These are phyloP conservation scores for Epizoanthus ramosus DNA, from an alignment of 92 coral and sea anemone genomes.

Conservation along the genomic window DNA sequence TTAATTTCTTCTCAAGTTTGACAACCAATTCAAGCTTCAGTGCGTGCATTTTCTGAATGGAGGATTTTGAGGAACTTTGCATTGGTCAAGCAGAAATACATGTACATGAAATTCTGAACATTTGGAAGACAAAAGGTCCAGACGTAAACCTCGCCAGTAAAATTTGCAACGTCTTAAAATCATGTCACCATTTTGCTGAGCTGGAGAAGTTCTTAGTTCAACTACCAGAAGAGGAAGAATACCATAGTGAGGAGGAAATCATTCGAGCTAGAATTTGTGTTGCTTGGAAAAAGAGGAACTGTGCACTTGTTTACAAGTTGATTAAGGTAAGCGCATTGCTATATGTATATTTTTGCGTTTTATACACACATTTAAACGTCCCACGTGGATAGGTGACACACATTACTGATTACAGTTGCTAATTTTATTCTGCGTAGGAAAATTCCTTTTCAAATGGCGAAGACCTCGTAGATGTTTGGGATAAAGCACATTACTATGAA, in stretches of 20 bases:
- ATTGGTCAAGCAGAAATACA: neutral
- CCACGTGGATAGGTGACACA: slow-evolving; percentile 16
- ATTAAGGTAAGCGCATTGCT: slow-evolving; percentile 38
- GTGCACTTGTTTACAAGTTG: slow-evolving; percentile 43
- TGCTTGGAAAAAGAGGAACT: slow-evolving; percentile 44
- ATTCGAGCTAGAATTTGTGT: slow-evolving; percentile 42
- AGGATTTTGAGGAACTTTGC: neutral
- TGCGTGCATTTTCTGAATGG: slow-evolving; percentile 22
- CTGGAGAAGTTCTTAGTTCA: slow-evolving; percentile 43
- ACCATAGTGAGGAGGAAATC: slow-evolving; percentile 25
- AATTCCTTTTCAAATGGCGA: slow-evolving; percentile 57
- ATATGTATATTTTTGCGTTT: neutral
- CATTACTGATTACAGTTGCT: slow-evolving; percentile 1
- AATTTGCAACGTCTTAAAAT: slow-evolving; percentile 46
- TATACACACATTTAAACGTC: slow-evolving; percentile 25
- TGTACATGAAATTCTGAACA: neutral
- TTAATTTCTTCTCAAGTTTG: neutral
- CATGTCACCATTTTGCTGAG: slow-evolving; percentile 20
- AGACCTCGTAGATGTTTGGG: slow-evolving; percentile 61
- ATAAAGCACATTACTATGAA: slow-evolving; percentile 58
- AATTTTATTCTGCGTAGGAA: slow-evolving; percentile 14
- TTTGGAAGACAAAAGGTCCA: slow-evolving; percentile 34
- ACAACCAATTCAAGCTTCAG: slow-evolving; percentile 21
- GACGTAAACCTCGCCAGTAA: slow-evolving; percentile 37
- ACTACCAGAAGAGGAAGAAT: slow-evolving; percentile 40